phyloP scores from a whole-genome alignment of 53 echinoderm and acorn worm genomes.

The Paracentrotus lividus region DNA sequence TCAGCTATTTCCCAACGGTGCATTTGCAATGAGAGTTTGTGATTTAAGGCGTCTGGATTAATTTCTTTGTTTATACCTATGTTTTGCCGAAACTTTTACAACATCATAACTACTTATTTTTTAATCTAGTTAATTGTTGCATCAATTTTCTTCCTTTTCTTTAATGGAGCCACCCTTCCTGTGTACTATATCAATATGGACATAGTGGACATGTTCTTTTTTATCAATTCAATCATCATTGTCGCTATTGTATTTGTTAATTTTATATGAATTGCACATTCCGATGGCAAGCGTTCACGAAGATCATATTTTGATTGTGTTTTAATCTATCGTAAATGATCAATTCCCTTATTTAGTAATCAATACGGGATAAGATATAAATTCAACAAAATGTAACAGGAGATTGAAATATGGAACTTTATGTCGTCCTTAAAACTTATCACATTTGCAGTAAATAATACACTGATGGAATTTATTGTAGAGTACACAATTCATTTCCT shows the following conservation, averaged over 20 bases:
- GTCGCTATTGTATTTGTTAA: conserved; percentile 65
- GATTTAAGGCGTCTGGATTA: not conserved
- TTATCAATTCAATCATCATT: conserved; percentile 59
- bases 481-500: too few species aligned
- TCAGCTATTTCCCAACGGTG: conserved; percentile 61
- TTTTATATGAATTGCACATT: conserved; percentile 71
- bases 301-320: not conserved
- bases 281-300: conserved; percentile 35
- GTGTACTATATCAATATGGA: conserved; percentile 61
- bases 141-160: conserved; percentile 68
- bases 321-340: not conserved
- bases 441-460: too few species aligned
- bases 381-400: too few species aligned
- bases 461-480: too few species aligned
- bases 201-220: conserved; percentile 53
- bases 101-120: conserved; percentile 55
- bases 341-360: too few species aligned
- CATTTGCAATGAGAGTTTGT: conserved; percentile 64
- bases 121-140: conserved; percentile 57
- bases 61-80: conserved; percentile 47
- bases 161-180: conserved; percentile 62
- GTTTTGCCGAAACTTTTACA: conserved; percentile 43
- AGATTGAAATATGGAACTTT: too few species aligned
- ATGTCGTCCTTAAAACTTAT: too few species aligned
- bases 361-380: too few species aligned